Conservation (phyloP, 2,113 vertebrate genomes). For the Eleginops maclovinus region DNA sequence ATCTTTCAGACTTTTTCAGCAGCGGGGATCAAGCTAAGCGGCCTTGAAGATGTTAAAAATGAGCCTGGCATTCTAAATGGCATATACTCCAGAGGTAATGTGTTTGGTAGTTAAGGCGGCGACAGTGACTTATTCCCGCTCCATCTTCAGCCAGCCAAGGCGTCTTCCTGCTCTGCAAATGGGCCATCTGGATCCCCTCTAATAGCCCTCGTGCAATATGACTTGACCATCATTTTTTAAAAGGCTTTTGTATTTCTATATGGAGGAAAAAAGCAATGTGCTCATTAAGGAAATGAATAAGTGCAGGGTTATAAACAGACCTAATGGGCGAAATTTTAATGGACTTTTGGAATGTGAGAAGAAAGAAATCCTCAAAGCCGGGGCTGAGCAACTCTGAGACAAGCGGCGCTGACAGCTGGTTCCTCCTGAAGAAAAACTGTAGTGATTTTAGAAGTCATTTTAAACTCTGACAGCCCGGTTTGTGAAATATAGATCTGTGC, state of each 20-base stretch:
- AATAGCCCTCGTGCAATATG: slow-evolving; percentile 63
- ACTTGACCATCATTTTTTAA: slow-evolving; percentile 74
- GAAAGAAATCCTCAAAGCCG: slow-evolving; percentile 28
- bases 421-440: slow-evolving; percentile 47
- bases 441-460: slow-evolving; percentile 58
- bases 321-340: slow-evolving; percentile 59
- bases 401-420: slow-evolving; percentile 27
- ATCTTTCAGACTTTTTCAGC: slow-evolving; percentile 58
- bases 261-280: slow-evolving; percentile 59
- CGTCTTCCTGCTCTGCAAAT: slow-evolving; percentile 61
- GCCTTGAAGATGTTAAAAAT: slow-evolving; percentile 66
- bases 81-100: slow-evolving; percentile 76
- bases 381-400: background rate
- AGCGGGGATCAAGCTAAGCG: slow-evolving; percentile 55
- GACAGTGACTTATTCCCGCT: slow-evolving; percentile 77
- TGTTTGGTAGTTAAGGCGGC: slow-evolving; percentile 75
- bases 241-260: slow-evolving; percentile 64
- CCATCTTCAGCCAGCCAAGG: slow-evolving; percentile 56
- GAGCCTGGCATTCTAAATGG: slow-evolving; percentile 63
- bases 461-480: slow-evolving; percentile 53
- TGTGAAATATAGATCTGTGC: slow-evolving; percentile 65
- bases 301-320: slow-evolving; percentile 67
- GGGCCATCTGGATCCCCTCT: slow-evolving; percentile 79
- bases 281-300: slow-evolving; percentile 73
- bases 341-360: slow-evolving; percentile 42